A percentile compares a stretch with the other conserved stretches of the same genome.
phyloP scores from a whole-genome alignment of 2,888 invertebrate species.

The Mimumesa dahlbomi region DNA sequence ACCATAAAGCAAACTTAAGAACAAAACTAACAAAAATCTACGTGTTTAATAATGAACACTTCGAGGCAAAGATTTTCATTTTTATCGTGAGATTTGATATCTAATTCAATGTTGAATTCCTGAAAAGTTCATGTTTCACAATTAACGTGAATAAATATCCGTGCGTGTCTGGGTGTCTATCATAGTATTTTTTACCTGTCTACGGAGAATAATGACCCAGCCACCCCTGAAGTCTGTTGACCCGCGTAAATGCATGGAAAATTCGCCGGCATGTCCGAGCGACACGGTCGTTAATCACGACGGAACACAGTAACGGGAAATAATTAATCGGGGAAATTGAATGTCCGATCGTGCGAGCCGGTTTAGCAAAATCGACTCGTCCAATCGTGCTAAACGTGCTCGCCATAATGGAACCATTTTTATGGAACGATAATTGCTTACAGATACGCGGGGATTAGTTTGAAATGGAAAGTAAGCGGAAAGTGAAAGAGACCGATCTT shows the following conservation, averaged over 20 bases:
- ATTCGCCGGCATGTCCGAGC: neutral
- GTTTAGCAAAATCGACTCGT: neutral
- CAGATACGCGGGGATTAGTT: conserved; percentile 43
- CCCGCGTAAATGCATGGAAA: too few relatives aligned
- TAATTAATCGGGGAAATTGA: conserved; percentile 7
- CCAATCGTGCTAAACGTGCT: neutral
- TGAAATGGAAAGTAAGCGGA: conserved; percentile 69
- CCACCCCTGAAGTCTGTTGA: too few relatives aligned
- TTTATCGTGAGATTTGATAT: too few relatives aligned
- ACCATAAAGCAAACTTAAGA: neutral
- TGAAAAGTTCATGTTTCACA: too few relatives aligned
- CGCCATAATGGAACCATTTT: conserved; percentile 28
- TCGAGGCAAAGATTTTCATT: too few relatives aligned
- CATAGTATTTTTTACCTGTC: too few relatives aligned
- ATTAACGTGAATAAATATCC: too few relatives aligned
- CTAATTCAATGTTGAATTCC: too few relatives aligned
- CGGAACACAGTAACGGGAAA: neutral
- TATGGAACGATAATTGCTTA: conserved; percentile 32
- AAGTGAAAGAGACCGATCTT: conserved; percentile 69
- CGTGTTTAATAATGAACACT: too few relatives aligned
- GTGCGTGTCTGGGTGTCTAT: too few relatives aligned
- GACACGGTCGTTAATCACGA: neutral
- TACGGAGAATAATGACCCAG: too few relatives aligned
- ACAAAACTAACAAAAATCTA: too few relatives aligned
- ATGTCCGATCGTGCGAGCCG: neutral